phyloP scores from a whole-genome alignment of 1,140 invertebrate genomes.

The Euwallacea similis region DNA sequence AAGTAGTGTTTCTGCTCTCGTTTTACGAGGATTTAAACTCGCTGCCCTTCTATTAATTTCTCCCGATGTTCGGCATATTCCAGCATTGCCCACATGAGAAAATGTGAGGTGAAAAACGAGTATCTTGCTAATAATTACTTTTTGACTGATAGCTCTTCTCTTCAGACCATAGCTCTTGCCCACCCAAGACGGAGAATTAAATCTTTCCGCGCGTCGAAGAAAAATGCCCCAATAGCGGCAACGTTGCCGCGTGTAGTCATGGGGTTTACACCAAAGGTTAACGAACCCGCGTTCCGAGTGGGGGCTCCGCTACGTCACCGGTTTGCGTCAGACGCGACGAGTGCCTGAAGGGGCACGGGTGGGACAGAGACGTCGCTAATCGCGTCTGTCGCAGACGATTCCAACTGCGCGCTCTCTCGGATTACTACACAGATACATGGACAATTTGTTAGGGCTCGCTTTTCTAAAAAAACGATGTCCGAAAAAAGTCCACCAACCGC shows the following conservation, averaged over 20 bases:
- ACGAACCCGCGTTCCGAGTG: constrained; percentile 45
- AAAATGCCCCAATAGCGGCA: constrained; percentile 16
- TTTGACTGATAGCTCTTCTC: too few species aligned
- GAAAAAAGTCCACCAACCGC: not conserved
- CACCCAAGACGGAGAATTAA: too few species aligned
- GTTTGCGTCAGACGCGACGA: not conserved
- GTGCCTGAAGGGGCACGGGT: not conserved
- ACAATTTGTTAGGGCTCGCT: constrained; percentile 51
- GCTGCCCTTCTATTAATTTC: too few species aligned
- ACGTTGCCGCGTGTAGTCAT: constrained; percentile 40
- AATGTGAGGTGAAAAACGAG: too few species aligned
- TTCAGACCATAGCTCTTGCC: too few species aligned
- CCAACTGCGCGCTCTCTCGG: constrained; percentile 43
- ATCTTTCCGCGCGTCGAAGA: not conserved
- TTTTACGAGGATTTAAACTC: too few species aligned
- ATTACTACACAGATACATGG: constrained; percentile 52
- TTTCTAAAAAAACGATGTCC: constrained; percentile 45
- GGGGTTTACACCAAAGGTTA: constrained; percentile 44
- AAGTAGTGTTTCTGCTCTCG: too few species aligned
- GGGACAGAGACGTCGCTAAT: constrained; percentile 40
- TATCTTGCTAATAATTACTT: too few species aligned
- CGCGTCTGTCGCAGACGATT: constrained; percentile 22
- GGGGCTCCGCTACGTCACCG: constrained; percentile 50
- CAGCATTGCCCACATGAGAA: too few species aligned
- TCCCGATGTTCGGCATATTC: too few species aligned